These are phyloP conservation scores for Sipha maydis DNA, from an alignment of 2,888 invertebrate species.

Conservation along the genomic window DNA sequence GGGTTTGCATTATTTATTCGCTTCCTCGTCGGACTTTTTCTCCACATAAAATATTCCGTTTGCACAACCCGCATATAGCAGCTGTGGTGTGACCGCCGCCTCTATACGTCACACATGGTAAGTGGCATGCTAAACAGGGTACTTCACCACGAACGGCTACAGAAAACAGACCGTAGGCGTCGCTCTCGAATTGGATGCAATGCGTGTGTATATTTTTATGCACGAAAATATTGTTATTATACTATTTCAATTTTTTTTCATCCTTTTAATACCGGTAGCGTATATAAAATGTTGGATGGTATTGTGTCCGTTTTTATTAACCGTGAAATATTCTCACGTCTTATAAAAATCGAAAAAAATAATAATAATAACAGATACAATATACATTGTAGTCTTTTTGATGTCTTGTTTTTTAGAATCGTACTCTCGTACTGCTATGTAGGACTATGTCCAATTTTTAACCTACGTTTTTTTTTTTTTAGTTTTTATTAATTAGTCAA, in stretches of 20 bases:
- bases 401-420: conserved; percentile 15
- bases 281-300: conserved; percentile 26
- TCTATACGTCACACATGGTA: conserved; percentile 46
- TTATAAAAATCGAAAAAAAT: not conserved
- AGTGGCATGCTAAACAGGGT: conserved; percentile 62
- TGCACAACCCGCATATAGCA: conserved; percentile 42
- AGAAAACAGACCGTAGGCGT: conserved; percentile 55
- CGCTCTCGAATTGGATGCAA: conserved; percentile 48
- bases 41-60: conserved; percentile 59
- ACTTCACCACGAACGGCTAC: conserved; percentile 48
- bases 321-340: conserved; percentile 60
- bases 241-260: conserved; percentile 36
- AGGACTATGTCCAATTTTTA: not conserved
- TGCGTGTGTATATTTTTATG: conserved; percentile 53
- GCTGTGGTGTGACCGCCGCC: conserved; percentile 47
- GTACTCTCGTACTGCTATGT: not conserved
- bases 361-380: not conserved
- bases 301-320: conserved; percentile 55
- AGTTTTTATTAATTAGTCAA: not conserved
- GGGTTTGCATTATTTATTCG: conserved; percentile 61
- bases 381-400: conserved; percentile 28
- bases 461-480: not conserved
- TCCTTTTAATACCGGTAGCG: conserved; percentile 37
- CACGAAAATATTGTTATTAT: conserved; percentile 56
- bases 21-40: conserved; percentile 47